These are phyloP conservation scores for Procavia capensis DNA, from an alignment of 2,113 vertebrate species.

Conservation along the genomic window DNA sequence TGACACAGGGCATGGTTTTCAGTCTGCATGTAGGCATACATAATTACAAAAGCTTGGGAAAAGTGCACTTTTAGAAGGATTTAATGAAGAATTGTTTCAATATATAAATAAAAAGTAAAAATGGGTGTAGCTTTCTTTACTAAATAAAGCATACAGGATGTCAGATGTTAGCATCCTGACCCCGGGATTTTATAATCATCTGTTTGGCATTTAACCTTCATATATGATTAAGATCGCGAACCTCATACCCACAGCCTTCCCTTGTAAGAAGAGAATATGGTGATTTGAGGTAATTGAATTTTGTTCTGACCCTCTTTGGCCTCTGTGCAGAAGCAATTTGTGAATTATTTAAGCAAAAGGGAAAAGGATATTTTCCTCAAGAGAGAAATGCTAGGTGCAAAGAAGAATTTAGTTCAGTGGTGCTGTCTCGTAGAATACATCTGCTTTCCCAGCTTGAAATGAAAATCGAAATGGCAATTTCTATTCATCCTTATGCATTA, in stretches of 20 bases:
- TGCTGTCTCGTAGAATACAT: constrained; percentile 67
- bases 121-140: constrained; percentile 16
- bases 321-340: constrained; percentile 73
- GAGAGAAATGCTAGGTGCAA: constrained; percentile 64
- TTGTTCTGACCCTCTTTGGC: constrained; percentile 72
- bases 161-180: background rate
- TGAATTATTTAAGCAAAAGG: constrained; percentile 78
- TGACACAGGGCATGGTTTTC: constrained; percentile 73
- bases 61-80: background rate
- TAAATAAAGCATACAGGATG: constrained; percentile 9
- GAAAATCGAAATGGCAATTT: constrained; percentile 78
- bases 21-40: background rate
- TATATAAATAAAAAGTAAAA: constrained; percentile 50
- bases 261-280: constrained; percentile 38
- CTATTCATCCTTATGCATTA: constrained; percentile 68
- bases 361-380: constrained; percentile 76
- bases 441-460: constrained; percentile 73
- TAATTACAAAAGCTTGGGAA: constrained; percentile 26
- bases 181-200: constrained; percentile 37
- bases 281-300: constrained; percentile 73
- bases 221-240: constrained; percentile 46
- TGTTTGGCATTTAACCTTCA: constrained; percentile 64
- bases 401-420: constrained; percentile 73
- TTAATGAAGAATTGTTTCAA: constrained; percentile 33
- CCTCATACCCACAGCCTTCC: background rate